These are phyloP conservation scores for Rhamphomyia laevipes DNA, from an alignment of 2,888 invertebrate species.

Conservation along the genomic window DNA sequence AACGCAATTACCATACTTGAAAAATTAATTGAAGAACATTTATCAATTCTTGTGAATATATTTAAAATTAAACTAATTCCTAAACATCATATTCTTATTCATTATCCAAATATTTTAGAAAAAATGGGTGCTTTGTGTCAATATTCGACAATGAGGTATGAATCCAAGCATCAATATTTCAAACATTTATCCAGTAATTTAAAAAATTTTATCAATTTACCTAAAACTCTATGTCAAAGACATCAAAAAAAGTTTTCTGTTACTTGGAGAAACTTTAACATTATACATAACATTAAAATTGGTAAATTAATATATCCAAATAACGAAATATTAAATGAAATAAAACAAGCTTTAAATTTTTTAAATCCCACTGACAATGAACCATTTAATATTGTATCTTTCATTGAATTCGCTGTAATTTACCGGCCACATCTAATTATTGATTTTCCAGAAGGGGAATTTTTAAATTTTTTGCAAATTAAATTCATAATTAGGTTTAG, in stretches of 20 bases:
- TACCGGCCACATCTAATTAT: background rate
- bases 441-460: background rate
- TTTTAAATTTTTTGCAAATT: background rate
- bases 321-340: background rate
- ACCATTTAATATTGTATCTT: background rate
- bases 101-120: conserved; percentile 4
- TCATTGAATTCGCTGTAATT: background rate
- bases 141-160: conserved; percentile 5
- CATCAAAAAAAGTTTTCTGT: conserved; percentile 4
- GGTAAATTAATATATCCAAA: background rate
- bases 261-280: background rate
- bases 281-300: background rate
- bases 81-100: conserved; percentile 7
- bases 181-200: conserved; percentile 4
- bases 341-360: background rate
- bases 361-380: background rate
- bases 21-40: background rate
- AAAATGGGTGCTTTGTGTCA: conserved; percentile 2
- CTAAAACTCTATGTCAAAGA: conserved; percentile 2
- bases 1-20: background rate
- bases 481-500: background rate
- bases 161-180: conserved; percentile 7
- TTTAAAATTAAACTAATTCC: conserved; percentile 5
- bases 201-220: conserved; percentile 5
- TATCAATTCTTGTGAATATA: conserved; percentile 1